phyloP scores from a whole-genome alignment of 2,888 invertebrate species.

The Eretmocerus hayati region DNA sequence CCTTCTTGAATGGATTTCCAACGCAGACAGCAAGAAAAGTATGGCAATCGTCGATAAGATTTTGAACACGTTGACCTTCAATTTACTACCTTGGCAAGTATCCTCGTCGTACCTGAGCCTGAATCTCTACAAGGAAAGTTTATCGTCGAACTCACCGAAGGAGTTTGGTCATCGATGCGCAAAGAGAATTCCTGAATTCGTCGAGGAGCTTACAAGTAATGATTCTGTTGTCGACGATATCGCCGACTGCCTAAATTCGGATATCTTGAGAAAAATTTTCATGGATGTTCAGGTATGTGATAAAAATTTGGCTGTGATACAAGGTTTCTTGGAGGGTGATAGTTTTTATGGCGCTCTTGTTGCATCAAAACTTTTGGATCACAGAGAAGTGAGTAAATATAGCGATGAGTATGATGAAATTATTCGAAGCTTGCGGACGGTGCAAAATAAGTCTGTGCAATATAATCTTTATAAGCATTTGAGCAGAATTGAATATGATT shows the following conservation, averaged over 20 bases:
- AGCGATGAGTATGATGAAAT: conserved; percentile 10
- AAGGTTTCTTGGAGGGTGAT: conserved; percentile 3
- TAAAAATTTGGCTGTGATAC: neutral
- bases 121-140: conserved; percentile 10
- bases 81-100: conserved; percentile 8
- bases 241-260: neutral
- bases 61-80: neutral
- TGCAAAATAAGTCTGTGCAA: neutral
- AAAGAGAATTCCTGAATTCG: neutral
- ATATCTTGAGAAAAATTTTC: conserved; percentile 4
- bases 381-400: neutral
- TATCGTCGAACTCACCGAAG: neutral
- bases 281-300: neutral
- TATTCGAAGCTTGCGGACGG: neutral
- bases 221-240: conserved; percentile 1
- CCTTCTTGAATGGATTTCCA: neutral
- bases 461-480: conserved; percentile 7
- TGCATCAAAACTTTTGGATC: neutral
- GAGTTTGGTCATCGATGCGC: conserved; percentile 6
- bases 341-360: conserved; percentile 5
- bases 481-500: neutral
- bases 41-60: conserved; percentile 5
- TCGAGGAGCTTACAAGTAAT: conserved; percentile 4
- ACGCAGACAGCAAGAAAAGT: neutral
- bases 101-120: neutral